Base-by-base conservation (phyloP, 2,888 invertebrate genomes). In the Drosophila siamana region DNA sequence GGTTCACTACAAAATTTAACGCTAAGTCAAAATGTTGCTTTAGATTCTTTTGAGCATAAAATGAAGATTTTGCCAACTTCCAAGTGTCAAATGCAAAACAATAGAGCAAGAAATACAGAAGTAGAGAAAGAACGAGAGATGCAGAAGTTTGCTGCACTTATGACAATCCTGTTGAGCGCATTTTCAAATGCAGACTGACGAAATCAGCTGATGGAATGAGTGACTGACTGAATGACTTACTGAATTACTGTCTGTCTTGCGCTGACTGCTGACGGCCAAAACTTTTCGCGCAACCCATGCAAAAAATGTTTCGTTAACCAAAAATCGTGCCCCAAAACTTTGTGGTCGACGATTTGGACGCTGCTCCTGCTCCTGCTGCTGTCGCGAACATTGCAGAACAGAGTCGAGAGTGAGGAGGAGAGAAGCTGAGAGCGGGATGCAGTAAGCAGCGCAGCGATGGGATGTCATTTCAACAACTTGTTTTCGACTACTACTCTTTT, bases 281-380 rank as follows among this genome's bases (percentile, higher is more conserved):
- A 80, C 73, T 80, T 78, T 80, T 61, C 63, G 72, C 50, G 70
- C 68, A 66, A 71, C 80, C 78, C 78, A 64, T 61, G 80, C 41
- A 38, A 40, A 56, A 71, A 69, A 50, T 88, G 78, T 83, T 86
- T 86, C 68, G 87, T 66, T 75, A 83, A 86, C 88, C 89, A 78
- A 86, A 82, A 85, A 88, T 84, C 86, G 88, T 84, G 84, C 80
- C 73, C 80, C 70, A 85, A 88, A 84, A 85, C 67, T 88, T 88
- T 88, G 84, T 75, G 84, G 84, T 86, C 86, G 57, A 64, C 61
- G 66, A 62, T 74, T 51, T 65, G 60, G 64, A 68, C 75, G 24
- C 6, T 30, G 61, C 68, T 26, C 19, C 6, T 30, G n/a, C n/a
- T n/a, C n/a, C n/a, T n/a, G n/a, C n/a, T n/a, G n/a, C n/a, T n/a